Percentiles rank a stretch among this genome's conserved stretches.
phyloP scores from a whole-genome alignment of 2,113 vertebrate genomes.

The Motacilla tschutschensis region DNA sequence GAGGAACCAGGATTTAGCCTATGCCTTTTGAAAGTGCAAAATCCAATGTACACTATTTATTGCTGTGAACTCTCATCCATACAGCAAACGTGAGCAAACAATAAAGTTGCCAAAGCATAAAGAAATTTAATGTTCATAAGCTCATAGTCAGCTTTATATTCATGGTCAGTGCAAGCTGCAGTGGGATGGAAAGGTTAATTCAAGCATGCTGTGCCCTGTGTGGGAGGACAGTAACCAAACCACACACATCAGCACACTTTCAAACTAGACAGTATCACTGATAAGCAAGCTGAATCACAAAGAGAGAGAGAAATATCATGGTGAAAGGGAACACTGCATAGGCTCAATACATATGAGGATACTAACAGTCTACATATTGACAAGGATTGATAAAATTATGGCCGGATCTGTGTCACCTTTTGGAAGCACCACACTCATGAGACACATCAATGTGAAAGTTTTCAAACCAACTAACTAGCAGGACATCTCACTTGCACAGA shows the following conservation, averaged over 20 bases:
- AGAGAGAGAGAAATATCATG: not conserved
- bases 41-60: not conserved
- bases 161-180: not conserved
- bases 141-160: not conserved
- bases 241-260: not conserved
- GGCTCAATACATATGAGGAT: not conserved
- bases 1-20: not conserved
- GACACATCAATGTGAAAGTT: not conserved
- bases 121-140: not conserved
- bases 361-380: not conserved
- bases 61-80: not conserved
- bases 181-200: not conserved
- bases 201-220: fast-evolving
- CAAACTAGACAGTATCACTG: not conserved
- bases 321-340: not conserved
- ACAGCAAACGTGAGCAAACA: not conserved
- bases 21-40: not conserved
- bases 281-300: not conserved
- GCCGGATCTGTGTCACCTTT: not conserved
- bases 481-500: not conserved
- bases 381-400: not conserved
- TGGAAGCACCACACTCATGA: not conserved
- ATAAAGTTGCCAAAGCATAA: not conserved
- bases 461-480: not conserved
- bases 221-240: constrained; percentile 10